Conservation (phyloP, 2,113 vertebrate species). For the Alligator mississippiensis region DNA sequence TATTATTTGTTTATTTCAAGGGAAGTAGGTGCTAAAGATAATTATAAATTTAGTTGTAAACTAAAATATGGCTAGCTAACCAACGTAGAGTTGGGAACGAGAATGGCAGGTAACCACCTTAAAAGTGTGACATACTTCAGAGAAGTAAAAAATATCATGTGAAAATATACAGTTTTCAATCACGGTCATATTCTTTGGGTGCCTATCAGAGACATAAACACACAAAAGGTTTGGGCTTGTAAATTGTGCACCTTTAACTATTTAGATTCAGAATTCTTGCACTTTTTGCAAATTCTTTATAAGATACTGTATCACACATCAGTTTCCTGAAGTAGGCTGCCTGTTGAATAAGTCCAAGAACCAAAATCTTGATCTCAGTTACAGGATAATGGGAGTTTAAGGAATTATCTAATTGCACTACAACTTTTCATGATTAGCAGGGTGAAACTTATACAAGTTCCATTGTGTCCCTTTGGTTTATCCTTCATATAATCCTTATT, state of each 20-base stretch:
- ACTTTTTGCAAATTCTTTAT: not conserved
- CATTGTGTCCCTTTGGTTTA: too few relatives aligned
- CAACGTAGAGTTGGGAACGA: fast-evolving
- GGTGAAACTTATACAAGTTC: not conserved
- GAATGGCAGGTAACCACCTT: not conserved
- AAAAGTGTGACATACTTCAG: not conserved
- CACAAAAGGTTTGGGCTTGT: fast-evolving
- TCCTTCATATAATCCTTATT: too few relatives aligned
- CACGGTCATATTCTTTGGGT: not conserved
- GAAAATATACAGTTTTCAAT: not conserved
- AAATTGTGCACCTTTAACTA: not conserved
- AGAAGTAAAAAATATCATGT: not conserved
- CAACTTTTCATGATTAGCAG: not conserved
- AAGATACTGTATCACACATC: not conserved
- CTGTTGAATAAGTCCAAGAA: not conserved
- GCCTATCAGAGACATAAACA: too few relatives aligned
- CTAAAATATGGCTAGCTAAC: not conserved
- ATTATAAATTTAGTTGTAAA: not conserved
- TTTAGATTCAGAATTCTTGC: not conserved
- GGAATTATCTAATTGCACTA: not conserved
- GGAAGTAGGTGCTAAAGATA: not conserved
- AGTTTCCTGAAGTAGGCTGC: not conserved
- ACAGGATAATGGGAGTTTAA: not conserved
- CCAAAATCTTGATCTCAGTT: not conserved
- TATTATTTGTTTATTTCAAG: not conserved